phyloP scores from a whole-genome alignment of 2,797 vertebrate genomes.

The Typhlichthys eigenmanni region DNA sequence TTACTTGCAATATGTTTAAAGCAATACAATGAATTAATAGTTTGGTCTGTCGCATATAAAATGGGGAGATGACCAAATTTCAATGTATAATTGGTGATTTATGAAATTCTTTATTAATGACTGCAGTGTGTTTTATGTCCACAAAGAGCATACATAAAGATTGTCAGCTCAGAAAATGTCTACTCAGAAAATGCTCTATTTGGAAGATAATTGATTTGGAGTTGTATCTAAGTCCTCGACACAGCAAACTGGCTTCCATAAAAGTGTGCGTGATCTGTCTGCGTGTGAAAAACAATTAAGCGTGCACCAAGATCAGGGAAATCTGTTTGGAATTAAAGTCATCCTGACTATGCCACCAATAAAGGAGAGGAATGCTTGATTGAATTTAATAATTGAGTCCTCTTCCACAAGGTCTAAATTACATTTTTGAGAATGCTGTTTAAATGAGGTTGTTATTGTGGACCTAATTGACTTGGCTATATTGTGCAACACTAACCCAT shows the following conservation, averaged over 20 bases:
- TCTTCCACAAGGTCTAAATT: constrained; percentile 22
- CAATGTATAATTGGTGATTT: constrained; percentile 17
- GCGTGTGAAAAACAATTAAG: constrained; percentile 55
- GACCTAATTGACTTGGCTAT: constrained; percentile 36
- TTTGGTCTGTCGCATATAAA: constrained; percentile 59
- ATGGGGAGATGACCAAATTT: constrained; percentile 41
- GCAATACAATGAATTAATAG: constrained; percentile 66
- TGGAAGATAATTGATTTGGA: constrained; percentile 45
- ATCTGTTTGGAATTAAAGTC: constrained; percentile 57
- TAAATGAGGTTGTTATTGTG: constrained; percentile 24
- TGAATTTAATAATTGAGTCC: constrained; percentile 40
- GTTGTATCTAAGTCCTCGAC: constrained; percentile 53
- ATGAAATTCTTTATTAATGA: constrained; percentile 53
- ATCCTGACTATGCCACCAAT: constrained; percentile 35
- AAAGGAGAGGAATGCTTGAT: constrained; percentile 42
- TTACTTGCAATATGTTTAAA: constrained; percentile 76
- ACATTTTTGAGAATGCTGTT: constrained; percentile 42
- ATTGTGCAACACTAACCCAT: constrained; percentile 44
- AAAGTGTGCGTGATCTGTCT: constrained; percentile 25
- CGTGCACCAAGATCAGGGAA: constrained; percentile 70
- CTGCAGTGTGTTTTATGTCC: constrained; percentile 52
- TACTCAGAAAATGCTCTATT: constrained; percentile 35
- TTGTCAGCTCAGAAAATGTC: constrained; percentile 42
- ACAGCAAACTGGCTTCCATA: constrained; percentile 44
- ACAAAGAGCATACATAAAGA: constrained; percentile 44